A percentile compares a stretch with the other conserved stretches of the same genome.
Evolutionary conservation across 2,888 invertebrate species (phyloP).

Genomic region (Aromia moschata): DNA sequence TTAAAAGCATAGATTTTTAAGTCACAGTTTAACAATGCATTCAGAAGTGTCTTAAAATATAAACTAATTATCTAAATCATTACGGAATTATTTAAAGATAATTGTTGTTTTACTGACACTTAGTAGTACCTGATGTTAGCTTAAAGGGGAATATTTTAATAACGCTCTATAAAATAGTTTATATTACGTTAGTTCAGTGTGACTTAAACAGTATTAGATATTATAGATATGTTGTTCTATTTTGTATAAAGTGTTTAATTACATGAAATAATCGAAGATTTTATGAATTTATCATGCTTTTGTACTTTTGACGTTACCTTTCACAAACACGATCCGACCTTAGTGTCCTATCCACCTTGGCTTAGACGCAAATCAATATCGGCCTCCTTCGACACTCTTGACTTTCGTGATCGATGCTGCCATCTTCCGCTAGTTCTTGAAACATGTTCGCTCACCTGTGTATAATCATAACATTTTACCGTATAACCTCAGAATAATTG

Average conservation of each 20-base stretch:
- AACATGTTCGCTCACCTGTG: constrained; percentile 30
- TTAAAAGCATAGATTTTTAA: not conserved
- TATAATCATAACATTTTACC: constrained; percentile 26
- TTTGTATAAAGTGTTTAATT: too few species aligned
- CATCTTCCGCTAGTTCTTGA: constrained; percentile 21
- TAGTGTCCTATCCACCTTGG: constrained; percentile 7
- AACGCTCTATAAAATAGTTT: constrained; percentile 23
- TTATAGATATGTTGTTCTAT: constrained; percentile 6
- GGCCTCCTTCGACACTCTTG: not conserved
- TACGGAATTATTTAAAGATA: not conserved
- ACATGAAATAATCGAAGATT: too few species aligned
- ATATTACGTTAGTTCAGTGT: constrained; percentile 1
- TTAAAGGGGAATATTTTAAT: constrained; percentile 24
- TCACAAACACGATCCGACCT: not conserved
- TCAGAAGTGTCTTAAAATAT: constrained; percentile 34
- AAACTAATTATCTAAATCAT: not conserved
- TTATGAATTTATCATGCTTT: too few species aligned
- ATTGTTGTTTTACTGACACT: not conserved
- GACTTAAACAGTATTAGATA: constrained; percentile 2
- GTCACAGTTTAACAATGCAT: constrained; percentile 20
- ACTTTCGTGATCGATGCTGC: constrained; percentile 15
- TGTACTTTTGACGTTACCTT: too few species aligned
- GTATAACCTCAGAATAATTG: constrained; percentile 20
- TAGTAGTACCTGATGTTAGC: not conserved
- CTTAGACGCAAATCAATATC: constrained; percentile 29